Conservation (phyloP, 2,888 invertebrate species). For the Bhutanitis thaidina region DNA sequence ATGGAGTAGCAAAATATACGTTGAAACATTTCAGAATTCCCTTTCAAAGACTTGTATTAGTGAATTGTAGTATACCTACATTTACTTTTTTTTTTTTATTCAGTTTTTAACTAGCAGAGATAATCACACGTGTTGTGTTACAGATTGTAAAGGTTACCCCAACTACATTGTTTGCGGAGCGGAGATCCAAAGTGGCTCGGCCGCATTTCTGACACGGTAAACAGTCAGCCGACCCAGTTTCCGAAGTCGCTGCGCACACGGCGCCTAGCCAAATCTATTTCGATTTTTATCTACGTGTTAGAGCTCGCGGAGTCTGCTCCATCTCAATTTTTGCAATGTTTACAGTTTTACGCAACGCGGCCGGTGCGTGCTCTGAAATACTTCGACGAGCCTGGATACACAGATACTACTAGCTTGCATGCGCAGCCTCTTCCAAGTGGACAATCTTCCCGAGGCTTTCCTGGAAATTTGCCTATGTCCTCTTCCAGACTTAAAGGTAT, state of each 20-base stretch:
- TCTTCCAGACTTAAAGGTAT: too few relatives aligned
- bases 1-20: too few relatives aligned
- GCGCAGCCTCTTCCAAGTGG: too few relatives aligned
- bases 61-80: too few relatives aligned
- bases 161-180: constrained; percentile 2
- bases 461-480: too few relatives aligned
- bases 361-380: constrained; percentile 17
- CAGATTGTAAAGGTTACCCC: constrained; percentile 7
- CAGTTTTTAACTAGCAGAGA: background rate
- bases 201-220: constrained; percentile 64
- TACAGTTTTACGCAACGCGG: constrained; percentile 36
- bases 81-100: too few relatives aligned
- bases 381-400: background rate
- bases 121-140: constrained; percentile 1
- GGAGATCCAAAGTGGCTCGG: constrained; percentile 8
- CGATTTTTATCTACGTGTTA: constrained; percentile 61
- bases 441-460: too few relatives aligned
- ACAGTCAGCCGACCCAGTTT: constrained; percentile 66
- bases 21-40: too few relatives aligned
- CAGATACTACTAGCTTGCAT: background rate
- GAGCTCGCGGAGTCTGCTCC: constrained; percentile 46
- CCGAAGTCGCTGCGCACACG: constrained; percentile 52
- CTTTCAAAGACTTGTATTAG: too few relatives aligned
- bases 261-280: constrained; percentile 72
- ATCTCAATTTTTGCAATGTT: constrained; percentile 63